These are phyloP conservation scores for Eilema caniola DNA, from an alignment of 2,888 invertebrate species.

Conservation along the genomic window DNA sequence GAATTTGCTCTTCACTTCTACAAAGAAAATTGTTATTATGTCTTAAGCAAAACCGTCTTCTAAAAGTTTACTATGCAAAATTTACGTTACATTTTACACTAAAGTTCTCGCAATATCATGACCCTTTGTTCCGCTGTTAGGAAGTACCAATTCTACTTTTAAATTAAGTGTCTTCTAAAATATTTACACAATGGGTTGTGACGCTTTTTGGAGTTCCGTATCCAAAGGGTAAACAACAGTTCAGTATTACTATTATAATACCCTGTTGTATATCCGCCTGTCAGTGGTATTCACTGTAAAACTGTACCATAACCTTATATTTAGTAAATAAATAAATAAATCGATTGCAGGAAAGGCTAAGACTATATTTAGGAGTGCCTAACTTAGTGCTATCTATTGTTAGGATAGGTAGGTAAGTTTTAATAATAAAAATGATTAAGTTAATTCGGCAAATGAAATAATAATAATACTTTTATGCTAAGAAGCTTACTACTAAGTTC, in stretches of 20 bases:
- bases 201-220: conserved; percentile 15
- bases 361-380: no score
- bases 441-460: not conserved
- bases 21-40: conserved; percentile 55
- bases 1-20: conserved; percentile 53
- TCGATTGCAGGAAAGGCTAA: no score
- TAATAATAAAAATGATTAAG: conserved; percentile 9
- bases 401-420: no score
- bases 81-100: conserved; percentile 46
- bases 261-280: not conserved
- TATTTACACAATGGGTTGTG: conserved; percentile 32
- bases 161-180: conserved; percentile 37
- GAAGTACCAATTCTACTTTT: conserved; percentile 32
- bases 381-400: no score
- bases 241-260: not conserved
- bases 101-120: conserved; percentile 29
- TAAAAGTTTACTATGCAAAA: conserved; percentile 36
- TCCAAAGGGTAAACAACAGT: not conserved
- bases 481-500: not conserved
- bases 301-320: no score
- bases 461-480: not conserved
- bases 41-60: conserved; percentile 35
- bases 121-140: conserved; percentile 37
- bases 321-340: no score
- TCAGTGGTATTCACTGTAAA: conserved; percentile 17